Percentiles rank a stretch among this genome's conserved stretches.
Evolutionary conservation across 2,888 invertebrate genomes (phyloP).

Genomic region (Drosophila trichaetosa): DNA sequence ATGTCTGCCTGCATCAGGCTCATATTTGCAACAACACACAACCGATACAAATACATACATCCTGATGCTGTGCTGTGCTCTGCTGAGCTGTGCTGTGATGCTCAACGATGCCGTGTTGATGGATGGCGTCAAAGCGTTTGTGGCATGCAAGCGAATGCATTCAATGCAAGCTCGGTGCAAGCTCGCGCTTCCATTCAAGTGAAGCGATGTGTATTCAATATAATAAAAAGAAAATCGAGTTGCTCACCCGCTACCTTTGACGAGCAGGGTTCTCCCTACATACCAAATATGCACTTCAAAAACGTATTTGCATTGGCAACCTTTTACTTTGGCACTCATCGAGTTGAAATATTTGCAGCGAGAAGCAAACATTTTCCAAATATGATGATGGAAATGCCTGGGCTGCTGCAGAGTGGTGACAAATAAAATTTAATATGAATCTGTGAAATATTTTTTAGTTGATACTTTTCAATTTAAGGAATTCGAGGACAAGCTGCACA

Average conservation of each 20-base stretch:
- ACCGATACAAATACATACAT: constrained; percentile 21
- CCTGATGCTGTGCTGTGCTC: not conserved
- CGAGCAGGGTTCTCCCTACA: constrained; percentile 5
- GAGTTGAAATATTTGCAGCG: constrained; percentile 57
- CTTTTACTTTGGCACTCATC: constrained; percentile 25
- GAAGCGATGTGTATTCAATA: constrained; percentile 68
- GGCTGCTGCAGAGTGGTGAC: not conserved
- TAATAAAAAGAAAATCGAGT: constrained; percentile 33
- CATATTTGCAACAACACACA: constrained; percentile 16
- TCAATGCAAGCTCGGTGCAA: constrained; percentile 28
- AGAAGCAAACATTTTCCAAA: constrained; percentile 45
- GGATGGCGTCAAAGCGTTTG: constrained; percentile 68
- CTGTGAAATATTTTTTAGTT: not conserved
- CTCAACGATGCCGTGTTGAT: constrained; percentile 46
- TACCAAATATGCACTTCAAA: constrained; percentile 56
- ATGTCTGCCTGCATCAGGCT: not conserved
- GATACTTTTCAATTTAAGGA: not conserved
- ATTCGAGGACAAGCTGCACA: not conserved
- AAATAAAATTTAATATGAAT: constrained; percentile 49
- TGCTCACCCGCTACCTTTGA: constrained; percentile 1
- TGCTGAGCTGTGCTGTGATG: constrained; percentile 10
- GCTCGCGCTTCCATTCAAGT: constrained; percentile 58
- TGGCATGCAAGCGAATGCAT: constrained; percentile 50
- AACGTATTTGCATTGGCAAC: constrained; percentile 48
- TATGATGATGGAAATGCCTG: constrained; percentile 27